Evolutionary conservation across 2,888 invertebrate species (phyloP).

Genomic region (Andrena marginata): DNA sequence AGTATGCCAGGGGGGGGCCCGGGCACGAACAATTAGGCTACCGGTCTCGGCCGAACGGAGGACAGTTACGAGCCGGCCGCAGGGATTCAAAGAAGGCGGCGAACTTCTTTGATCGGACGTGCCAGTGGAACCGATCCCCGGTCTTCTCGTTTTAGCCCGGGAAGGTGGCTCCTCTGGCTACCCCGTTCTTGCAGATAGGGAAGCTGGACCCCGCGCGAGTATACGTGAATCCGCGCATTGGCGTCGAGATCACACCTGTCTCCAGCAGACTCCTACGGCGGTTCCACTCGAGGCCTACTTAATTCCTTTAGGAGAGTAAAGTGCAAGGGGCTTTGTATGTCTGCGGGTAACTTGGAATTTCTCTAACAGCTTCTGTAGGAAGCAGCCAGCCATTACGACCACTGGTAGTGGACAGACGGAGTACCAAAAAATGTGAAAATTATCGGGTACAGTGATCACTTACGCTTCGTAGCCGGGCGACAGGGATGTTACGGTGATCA

Average conservation of each 20-base stretch:
- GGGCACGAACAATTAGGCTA: slow-evolving; percentile 66
- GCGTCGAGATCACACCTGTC: slow-evolving; percentile 38
- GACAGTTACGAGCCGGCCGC: slow-evolving; percentile 68
- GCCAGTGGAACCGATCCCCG: slow-evolving; percentile 63
- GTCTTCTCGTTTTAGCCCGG: slow-evolving; percentile 49
- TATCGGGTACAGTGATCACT: too few species aligned
- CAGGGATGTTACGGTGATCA: too few species aligned
- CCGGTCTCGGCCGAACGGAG: slow-evolving; percentile 60
- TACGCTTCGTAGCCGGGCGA: too few species aligned
- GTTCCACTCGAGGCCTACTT: neutral
- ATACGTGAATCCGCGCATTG: slow-evolving; percentile 46
- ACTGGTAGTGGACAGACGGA: neutral
- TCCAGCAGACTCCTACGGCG: neutral
- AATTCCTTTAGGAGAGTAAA: neutral
- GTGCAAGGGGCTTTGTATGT: neutral
- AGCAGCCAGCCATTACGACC: neutral
- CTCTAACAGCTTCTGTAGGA: neutral
- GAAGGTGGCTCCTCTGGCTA: slow-evolving; percentile 36
- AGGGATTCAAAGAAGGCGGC: slow-evolving; percentile 70
- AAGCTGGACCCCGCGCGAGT: slow-evolving; percentile 41
- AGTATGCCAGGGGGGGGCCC: slow-evolving; percentile 20
- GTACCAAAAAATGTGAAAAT: too few species aligned
- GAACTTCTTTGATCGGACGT: slow-evolving; percentile 65
- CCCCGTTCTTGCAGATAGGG: slow-evolving; percentile 57
- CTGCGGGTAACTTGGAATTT: neutral